These are phyloP conservation scores for Biston betularia DNA, from an alignment of 2,888 invertebrate species.

Conservation along the genomic window DNA sequence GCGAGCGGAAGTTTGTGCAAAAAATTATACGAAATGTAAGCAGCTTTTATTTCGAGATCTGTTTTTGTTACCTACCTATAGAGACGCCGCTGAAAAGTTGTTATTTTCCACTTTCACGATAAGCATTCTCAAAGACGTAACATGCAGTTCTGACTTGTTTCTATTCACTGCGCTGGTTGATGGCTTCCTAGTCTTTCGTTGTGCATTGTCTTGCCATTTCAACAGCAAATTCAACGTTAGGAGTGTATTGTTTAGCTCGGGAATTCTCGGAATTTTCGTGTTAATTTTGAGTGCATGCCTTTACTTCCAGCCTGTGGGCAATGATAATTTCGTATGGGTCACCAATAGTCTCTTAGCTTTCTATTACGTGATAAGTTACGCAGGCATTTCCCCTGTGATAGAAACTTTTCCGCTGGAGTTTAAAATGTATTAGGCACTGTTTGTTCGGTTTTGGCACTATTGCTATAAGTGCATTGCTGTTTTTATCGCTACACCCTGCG, in stretches of 20 bases:
- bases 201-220: constrained; percentile 31
- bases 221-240: constrained; percentile 34
- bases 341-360: constrained; percentile 32
- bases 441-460: constrained; percentile 37
- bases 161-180: constrained; percentile 33
- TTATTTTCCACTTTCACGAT: constrained; percentile 40
- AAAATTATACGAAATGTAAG: not conserved
- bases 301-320: constrained; percentile 23
- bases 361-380: constrained; percentile 32
- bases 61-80: too few relatives aligned
- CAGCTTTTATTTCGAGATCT: too few relatives aligned
- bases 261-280: constrained; percentile 24
- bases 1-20: constrained; percentile 4
- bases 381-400: constrained; percentile 47
- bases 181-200: constrained; percentile 29
- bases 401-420: constrained; percentile 52
- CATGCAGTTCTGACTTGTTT: constrained; percentile 33
- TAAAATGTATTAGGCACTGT: constrained; percentile 47
- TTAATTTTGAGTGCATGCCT: constrained; percentile 21
- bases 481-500: constrained; percentile 45
- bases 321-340: constrained; percentile 29
- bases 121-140: constrained; percentile 43
- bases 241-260: constrained; percentile 23
- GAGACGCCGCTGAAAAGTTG: constrained; percentile 32
- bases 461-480: constrained; percentile 42